Base-by-base conservation (phyloP, 1,140 invertebrate species). In the Danaus melanippus region DNA sequence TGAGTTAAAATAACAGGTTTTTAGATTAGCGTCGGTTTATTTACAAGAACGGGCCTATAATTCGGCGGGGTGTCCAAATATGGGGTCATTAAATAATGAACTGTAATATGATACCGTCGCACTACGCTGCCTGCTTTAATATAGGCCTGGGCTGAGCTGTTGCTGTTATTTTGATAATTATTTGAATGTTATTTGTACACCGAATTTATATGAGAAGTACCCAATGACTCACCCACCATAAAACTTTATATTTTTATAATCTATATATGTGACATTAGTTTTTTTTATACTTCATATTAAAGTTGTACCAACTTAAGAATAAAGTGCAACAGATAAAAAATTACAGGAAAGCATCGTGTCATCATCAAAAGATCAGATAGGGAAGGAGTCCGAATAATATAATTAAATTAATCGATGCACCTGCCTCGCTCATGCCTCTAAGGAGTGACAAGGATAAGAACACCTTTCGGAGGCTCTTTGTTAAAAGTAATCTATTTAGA, bases 21-120 rank as follows among this genome's bases (percentile, higher is more conserved):
- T 49, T 39, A 45, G 46, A 46, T 48, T 55, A 55, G 59, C 67
- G 69, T 61, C 76, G 76, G 75, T 78, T 78, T 79, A 77, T 83
- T 83, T 80, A 80, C 76, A 80, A 77, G 76, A 80, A 81, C 71
- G 69, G 71, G 60, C 61, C 77, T 72, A 67, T 81, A 81, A 84
- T 79, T 74, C 72, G 50, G 61, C 62, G 65, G 76, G 77, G 76
- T 79, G 80, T 77, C 66, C 72, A 66, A 79, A 79, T 79, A 57
- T 65, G 46, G 67, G 72, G 78, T 76, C 77, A 81, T 81, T 79
- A 79, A 72, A 67, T 84, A 79, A 81, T 84, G 78, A 74, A 52
- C 62, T 44, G 50, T 58, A 63, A 62, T 67, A 57, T 60, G 45
- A 56, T 58, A 55, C 48, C 64, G 58, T 40, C 61, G n/a, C 15